Evolutionary conservation across 2,888 invertebrate genomes (phyloP), one percentile per base, ranked within the genome.

Genomic region (Drosophila meridiana): DNA sequence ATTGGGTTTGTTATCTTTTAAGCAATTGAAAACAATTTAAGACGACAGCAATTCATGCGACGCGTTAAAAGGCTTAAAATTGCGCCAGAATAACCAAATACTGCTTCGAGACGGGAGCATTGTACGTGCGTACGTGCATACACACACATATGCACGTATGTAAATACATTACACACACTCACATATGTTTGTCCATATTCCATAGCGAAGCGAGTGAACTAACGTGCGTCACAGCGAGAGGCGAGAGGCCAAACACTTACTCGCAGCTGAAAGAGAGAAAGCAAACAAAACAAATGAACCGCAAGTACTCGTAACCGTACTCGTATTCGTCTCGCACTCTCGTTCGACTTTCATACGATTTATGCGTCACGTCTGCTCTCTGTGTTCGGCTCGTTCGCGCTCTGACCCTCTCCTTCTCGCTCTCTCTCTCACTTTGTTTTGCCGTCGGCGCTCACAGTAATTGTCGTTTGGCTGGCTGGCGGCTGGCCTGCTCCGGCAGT

Each of bases 21-120:
- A 14, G 36, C 34, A 36, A 52, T 20, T 52, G 34, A 52, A 53
- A 53, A 53, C 36, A 34, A 53, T 53, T 53, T 20, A 36, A 36
- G 53, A 36, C 1, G 34, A 36, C 53, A 53, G 53, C 36, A 36
- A 38, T 28, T 36, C 26, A 38, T 9, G 28, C 8, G 32, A 8
- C 26, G 30, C 14, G 53, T 72, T 78, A 30, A 68, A 69, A 53
- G 58, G 61, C 73, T 75, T 79, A 66, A 73, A 72, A 69, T 73
- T 84, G 71, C 75, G 70, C 47, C 87, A 77, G 79, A 79, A 74
- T 70, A 70, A 48, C 42, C 70, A 72, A 69, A 73, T 28, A 56
- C 62, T 58, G 40, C 63, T 28, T 14, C 30, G 42, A 36, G 56
- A 42, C 48, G 55, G 76, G 56, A 73, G 70, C 71, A 80, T 75